Percentiles rank a stretch among this genome's conserved stretches.
Conservation (phyloP, 30 jellyfish, hydroid and myxozoan genomes). For the Phacellophora camtschatica region DNA sequence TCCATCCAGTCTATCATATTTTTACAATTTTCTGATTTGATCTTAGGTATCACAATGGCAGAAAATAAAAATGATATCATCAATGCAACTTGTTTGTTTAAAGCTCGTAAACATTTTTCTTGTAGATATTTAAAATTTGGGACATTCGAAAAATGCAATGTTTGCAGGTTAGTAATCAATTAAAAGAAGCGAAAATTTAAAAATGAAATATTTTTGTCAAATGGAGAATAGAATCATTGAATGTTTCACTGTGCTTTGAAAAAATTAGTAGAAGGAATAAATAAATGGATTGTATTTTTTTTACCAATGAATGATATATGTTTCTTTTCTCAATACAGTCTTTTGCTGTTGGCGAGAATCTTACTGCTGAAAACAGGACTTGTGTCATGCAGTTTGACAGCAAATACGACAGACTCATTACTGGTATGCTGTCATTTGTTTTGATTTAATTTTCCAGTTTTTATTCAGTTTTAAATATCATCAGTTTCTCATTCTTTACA, state of each 20-base stretch:
- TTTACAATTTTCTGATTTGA: too few relatives aligned
- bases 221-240: too few relatives aligned
- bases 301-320: neutral
- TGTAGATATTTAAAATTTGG: slow-evolving; percentile 71
- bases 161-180: slow-evolving; percentile 41
- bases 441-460: neutral
- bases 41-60: too few relatives aligned
- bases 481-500: neutral
- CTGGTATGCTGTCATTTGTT: slow-evolving; percentile 22
- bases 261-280: too few relatives aligned
- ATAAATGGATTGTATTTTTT: neutral
- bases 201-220: too few relatives aligned
- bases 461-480: neutral
- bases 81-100: too few relatives aligned
- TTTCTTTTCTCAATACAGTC: slow-evolving; percentile 8
- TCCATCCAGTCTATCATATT: too few relatives aligned
- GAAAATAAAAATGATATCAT: too few relatives aligned
- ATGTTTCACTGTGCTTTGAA: too few relatives aligned
- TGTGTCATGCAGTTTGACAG: slow-evolving; percentile 72
- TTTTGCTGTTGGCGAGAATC: slow-evolving; percentile 68
- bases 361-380: slow-evolving; percentile 65
- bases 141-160: slow-evolving; percentile 76
- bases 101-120: too few relatives aligned
- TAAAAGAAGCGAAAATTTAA: neutral
- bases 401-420: slow-evolving; percentile 59